Evolutionary conservation across 2,888 invertebrate genomes (phyloP), one percentile per base, ranked within the genome.

Genomic region (Xylota sylvarum): DNA sequence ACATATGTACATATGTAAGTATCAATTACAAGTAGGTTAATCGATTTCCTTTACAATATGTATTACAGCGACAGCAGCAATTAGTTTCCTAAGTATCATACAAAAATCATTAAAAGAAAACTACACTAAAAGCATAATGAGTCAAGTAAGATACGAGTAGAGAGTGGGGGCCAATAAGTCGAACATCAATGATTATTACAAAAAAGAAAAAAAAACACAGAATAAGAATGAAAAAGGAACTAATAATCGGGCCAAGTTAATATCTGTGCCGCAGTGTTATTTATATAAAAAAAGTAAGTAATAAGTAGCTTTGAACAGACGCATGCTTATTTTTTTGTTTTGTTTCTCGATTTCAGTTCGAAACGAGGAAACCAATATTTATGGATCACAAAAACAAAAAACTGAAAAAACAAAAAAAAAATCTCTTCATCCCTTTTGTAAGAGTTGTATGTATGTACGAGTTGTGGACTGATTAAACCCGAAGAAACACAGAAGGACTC

Each of bases 381-480:
- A 82, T 74, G 69, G 58, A 74, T 43, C 14, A 32, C 46, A 69
- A 40, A 19, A 69, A 14, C 32, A 52, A 40, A 19, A 78, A 23
- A 27, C 27, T 32, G 14, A 12, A 2, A 46, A 50, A 48, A 73
- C 37, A 65, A 60, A 60, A 35, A 35, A 7, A 35, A 2, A 2
- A 6, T 2, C 5, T 37, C 52, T 55, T 69, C 83, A 82, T 83
- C 72, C 84, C 69, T 79, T 84, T 79, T 56, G 52, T 72, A 37
- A 56, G 56, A 73, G 14, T 52, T 72, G 23, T 23, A 23, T 72
- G 23, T 23, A 23, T 23, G 23, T 23, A 67, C 55, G 67, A 78
- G 72, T 81, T 56, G 77, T 77, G 73, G 82, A 78, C 82, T 86
- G 86, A 86, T 86, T 86, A 77, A 77, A 65, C 72, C 81, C 48